Evolutionary conservation across 2,888 invertebrate species (phyloP).

Genomic region (Nebria brevicollis): DNA sequence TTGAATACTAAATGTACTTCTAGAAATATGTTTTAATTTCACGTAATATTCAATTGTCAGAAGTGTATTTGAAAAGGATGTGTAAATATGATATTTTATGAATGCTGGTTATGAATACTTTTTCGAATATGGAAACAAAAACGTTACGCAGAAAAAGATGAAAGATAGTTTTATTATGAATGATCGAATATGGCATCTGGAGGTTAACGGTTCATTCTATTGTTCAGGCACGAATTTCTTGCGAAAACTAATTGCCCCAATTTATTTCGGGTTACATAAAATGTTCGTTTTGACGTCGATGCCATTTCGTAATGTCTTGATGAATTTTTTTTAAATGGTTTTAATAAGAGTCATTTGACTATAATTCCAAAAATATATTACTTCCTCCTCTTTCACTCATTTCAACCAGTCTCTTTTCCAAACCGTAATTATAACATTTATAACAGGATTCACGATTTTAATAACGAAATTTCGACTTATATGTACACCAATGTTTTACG

Average conservation of each 20-base stretch:
- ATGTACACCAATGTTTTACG: neutral
- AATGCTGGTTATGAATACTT: too few species aligned
- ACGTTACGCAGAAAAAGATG: neutral
- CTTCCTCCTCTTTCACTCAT: neutral
- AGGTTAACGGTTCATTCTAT: slow-evolving; percentile 38
- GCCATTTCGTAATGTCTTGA: slow-evolving; percentile 13
- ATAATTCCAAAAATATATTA: neutral
- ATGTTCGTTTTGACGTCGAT: slow-evolving; percentile 25
- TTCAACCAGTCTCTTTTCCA: neutral
- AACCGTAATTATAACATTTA: neutral
- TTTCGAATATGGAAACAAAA: neutral
- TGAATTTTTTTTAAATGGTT: slow-evolving; percentile 11
- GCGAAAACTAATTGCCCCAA: slow-evolving; percentile 42
- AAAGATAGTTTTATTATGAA: slow-evolving; percentile 34
- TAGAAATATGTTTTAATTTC: too few species aligned
- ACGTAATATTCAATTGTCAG: too few species aligned
- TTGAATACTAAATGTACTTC: too few species aligned
- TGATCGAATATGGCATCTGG: slow-evolving; percentile 36
- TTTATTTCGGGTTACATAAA: slow-evolving; percentile 33
- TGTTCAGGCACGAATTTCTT: slow-evolving; percentile 29
- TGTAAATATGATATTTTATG: too few species aligned
- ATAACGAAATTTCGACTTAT: neutral
- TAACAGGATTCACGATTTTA: neutral
- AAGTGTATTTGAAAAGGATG: too few species aligned
- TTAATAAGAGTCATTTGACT: slow-evolving; percentile 8